Conservation (phyloP, 2,888 invertebrate genomes). For the Rhimphoctona megacephalus region DNA sequence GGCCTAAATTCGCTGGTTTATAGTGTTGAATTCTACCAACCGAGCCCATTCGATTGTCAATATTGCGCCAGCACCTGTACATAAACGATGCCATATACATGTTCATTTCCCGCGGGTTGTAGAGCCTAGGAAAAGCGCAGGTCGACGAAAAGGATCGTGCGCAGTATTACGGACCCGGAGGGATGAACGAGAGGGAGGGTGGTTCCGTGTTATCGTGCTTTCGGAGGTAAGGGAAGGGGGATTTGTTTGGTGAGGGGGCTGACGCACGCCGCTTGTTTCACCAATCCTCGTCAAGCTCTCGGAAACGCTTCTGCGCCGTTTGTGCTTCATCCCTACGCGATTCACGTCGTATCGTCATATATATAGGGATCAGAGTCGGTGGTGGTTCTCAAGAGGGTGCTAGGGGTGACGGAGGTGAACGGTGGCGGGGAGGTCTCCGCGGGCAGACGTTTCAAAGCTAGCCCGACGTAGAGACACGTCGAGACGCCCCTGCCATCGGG, state of each 20-base stretch:
- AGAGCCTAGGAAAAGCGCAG: constrained; percentile 53
- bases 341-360: constrained; percentile 25
- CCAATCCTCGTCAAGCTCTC: constrained; percentile 78
- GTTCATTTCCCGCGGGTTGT: constrained; percentile 63
- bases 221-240: constrained; percentile 60
- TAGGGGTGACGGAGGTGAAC: constrained; percentile 68
- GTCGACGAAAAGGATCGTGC: constrained; percentile 43
- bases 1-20: neutral
- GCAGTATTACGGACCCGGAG: constrained; percentile 19
- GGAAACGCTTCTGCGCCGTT: constrained; percentile 69
- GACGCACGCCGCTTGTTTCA: constrained; percentile 74
- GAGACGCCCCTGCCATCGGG: constrained; percentile 84
- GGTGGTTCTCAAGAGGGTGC: constrained; percentile 58
- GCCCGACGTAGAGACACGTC: constrained; percentile 84
- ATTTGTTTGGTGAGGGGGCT: constrained; percentile 76
- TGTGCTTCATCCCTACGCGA: constrained; percentile 39
- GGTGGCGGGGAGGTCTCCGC: constrained; percentile 84
- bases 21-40: neutral
- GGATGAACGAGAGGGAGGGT: constrained; percentile 61
- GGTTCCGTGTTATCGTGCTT: constrained; percentile 42
- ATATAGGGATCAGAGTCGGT: constrained; percentile 46
- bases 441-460: constrained; percentile 84
- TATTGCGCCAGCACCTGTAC: neutral
- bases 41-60: constrained; percentile 7
- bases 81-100: constrained; percentile 11